Evolutionary conservation across 2,888 invertebrate genomes (phyloP), one percentile per base, ranked within the genome.

Genomic region (Trichacis sp.): DNA sequence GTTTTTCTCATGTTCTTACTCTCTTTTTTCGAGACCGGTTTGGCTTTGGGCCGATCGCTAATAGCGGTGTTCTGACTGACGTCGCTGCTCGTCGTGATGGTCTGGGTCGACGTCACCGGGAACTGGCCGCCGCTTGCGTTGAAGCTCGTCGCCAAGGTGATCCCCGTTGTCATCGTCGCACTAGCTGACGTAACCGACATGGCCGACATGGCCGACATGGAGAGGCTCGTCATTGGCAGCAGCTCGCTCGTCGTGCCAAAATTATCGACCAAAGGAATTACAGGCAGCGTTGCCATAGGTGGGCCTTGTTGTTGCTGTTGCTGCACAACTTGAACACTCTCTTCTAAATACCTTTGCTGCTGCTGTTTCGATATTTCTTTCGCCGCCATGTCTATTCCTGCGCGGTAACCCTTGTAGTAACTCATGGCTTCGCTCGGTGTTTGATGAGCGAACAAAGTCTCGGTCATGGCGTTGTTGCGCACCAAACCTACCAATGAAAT

Each of bases 41-140:
- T 94, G 43, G 91, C 93, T 85, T 93, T 93, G 61, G 93, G 93
- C 76, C 94, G 89, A 85, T 94, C 94, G 85, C 92, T 92, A 76
- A 93, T 92, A 69, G 93, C 91, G 61, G 92, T 92, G 78, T 89
- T 90, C 86, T 91, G 88, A 76, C 87, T 88, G 57, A 88, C 88
- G 75, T 88, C 88, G 42, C 87, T 85, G 73, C 86, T 87, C 14
- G 87, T 84, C 38, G 86, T 85, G 55, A 88, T 86, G 72, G 85
- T 82, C 65, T 85, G 81, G 3, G 49, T 33, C 33, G 48, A 9
- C 15, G 36, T 19, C 8, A 11, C 18, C 19, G 38, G 18, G 11
- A 20, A 30, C 30, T 33, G 30, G 14, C 2, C 15, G 20, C 18
- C 9, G 14, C 46, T 29, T 24, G 46, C 14, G 29, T 15, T 29